A percentile compares a stretch with the other conserved stretches of the same genome.
phyloP scores from a whole-genome alignment of 2,113 vertebrate species.

The Tachuris rubrigastra region DNA sequence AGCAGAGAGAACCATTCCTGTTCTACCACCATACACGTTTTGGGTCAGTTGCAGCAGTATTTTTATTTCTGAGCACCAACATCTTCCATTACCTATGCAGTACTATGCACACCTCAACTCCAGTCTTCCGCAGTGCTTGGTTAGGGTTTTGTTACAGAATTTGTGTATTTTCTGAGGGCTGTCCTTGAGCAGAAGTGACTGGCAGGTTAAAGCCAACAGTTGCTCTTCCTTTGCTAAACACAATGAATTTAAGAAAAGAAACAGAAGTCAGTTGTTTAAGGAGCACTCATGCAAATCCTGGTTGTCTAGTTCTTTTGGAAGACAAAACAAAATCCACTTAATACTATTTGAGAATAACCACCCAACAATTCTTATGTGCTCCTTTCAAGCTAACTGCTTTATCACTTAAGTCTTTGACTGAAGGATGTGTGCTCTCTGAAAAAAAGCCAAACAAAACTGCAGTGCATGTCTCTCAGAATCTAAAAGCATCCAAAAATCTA shows the following conservation, averaged over 20 bases:
- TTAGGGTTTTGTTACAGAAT: neutral
- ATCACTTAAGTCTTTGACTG: neutral
- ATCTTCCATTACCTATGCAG: neutral
- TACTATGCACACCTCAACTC: neutral
- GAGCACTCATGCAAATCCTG: neutral
- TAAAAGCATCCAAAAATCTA: neutral
- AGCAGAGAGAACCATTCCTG: neutral
- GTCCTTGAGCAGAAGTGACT: neutral
- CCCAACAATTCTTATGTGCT: neutral
- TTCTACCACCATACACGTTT: accelerated
- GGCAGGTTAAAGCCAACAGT: neutral
- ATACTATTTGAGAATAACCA: neutral
- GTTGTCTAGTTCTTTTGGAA: neutral
- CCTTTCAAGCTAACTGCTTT: neutral
- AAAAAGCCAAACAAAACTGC: neutral
- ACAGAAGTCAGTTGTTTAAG: neutral
- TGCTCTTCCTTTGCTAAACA: neutral
- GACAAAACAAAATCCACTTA: neutral
- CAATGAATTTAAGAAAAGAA: neutral
- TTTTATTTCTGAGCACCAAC: neutral
- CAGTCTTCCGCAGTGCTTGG: neutral
- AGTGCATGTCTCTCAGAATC: neutral
- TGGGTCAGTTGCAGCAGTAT: neutral
- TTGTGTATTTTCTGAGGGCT: neutral
- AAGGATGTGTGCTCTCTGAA: neutral